Base-by-base conservation (phyloP, 2,888 invertebrate genomes). In the Eurois occulta region DNA sequence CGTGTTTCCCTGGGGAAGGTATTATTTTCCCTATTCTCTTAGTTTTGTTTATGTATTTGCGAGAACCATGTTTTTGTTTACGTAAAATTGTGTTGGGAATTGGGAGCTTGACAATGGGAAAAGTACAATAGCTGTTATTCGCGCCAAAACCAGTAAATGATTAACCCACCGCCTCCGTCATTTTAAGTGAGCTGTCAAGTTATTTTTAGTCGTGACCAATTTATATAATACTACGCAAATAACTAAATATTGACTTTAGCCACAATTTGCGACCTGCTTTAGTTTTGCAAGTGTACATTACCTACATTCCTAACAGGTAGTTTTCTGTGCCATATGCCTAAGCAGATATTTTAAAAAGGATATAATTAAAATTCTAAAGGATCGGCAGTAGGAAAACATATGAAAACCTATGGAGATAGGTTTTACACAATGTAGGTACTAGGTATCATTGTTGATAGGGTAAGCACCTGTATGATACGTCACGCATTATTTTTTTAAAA, bases 21-120 rank as follows among this genome's bases (percentile, higher is more conserved):
- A 58, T 64, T 71, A 58, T 60, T 75, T 55, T 84, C 76, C 76
- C 62, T 62, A 35, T 69, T 64, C 24, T 66, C 35, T 74, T 48
- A 55, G 58, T 76, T 79, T 55, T 66, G 11, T 32, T 65, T 43
- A 35, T 67, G 10, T 67, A 74, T 76, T 58, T 65, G 55, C 13
- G 21, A 58, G 58, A 28, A 28, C 28, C 52, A 62, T 67, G 76
- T 82, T 79, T 66, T 55, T 75, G 76, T 79, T 78, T 73, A 65
- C 64, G 48, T 58, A 24, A 65, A 81, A 67, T 67, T 38, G 48
- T 35, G 11, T 35, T 80, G 64, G 48, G 65, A 60, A 70, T 60
- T 46, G 43, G 52, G 66, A 60, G 8, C n/a, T 46, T 55, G 21
- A n/a, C n/a, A 67, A 32, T 18, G 18, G 28, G 6, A 38, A 38